A percentile compares a stretch with the other conserved stretches of the same genome.
Evolutionary conservation across 2,113 vertebrate genomes (phyloP).

Genomic region (Triplophysa siluroides): DNA sequence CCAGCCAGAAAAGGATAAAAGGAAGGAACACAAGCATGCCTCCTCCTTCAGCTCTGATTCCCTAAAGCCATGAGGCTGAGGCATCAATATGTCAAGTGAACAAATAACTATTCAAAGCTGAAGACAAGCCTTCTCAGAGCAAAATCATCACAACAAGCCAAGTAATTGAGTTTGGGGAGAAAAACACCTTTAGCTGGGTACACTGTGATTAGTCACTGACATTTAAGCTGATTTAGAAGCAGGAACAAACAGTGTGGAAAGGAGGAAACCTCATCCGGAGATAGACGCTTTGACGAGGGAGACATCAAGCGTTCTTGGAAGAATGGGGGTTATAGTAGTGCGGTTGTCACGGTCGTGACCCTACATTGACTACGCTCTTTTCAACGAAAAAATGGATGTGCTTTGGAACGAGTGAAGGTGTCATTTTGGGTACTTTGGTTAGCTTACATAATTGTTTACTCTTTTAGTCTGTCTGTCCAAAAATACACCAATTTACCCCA

Average conservation of each 20-base stretch:
- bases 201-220: constrained; percentile 32
- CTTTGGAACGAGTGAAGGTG: background rate
- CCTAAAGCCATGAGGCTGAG: constrained; percentile 9
- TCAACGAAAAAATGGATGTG: background rate
- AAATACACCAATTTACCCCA: background rate
- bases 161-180: constrained; percentile 30
- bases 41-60: constrained; percentile 14
- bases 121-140: constrained; percentile 7
- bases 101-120: constrained; percentile 18
- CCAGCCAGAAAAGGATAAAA: constrained; percentile 10
- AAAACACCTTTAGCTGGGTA: constrained; percentile 30
- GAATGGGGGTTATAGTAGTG: background rate
- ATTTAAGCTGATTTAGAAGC: constrained; percentile 32
- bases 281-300: constrained; percentile 3
- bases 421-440: background rate
- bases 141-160: constrained; percentile 11
- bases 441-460: background rate
- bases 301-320: constrained; percentile 3
- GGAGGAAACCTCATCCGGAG: constrained; percentile 29
- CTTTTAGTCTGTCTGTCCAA: background rate
- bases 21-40: background rate
- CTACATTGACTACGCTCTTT: background rate
- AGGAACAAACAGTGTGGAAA: background rate
- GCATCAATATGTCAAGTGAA: constrained; percentile 5
- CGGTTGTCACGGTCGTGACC: background rate